Evolutionary conservation across 2,113 vertebrate species (phyloP), one percentile per base, ranked within the genome.

Genomic region (Chaenogobius annularis): DNA sequence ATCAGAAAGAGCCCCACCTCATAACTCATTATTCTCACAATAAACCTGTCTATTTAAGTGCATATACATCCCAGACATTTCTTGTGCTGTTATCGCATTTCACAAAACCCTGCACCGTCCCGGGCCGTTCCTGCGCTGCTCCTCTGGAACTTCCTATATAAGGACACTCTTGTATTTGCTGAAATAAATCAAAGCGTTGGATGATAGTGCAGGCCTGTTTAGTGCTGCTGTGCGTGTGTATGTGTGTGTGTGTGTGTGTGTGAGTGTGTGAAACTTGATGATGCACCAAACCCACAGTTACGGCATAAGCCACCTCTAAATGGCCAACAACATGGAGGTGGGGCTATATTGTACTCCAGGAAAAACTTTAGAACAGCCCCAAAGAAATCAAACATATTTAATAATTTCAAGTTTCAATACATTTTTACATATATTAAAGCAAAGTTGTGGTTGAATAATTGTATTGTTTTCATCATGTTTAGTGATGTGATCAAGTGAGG

Each of bases 121-220:
- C 77, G 66, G 15, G 73, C 23, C 59, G n/a, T 64, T 31, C 26
- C 26, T 66, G 62, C 72, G 83, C 87, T 84, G 69, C 70, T 70
- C 77, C 72, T 83, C 78, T 91, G 90, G 85, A 93, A 88, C 91
- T 92, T 93, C 84, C 93, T 94, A 92, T 94, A 94, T 93, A 94
- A 94, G 93, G 93, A 89, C 88, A 92, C 75, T 70, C 47, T 88
- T 86, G 83, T 87, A 77, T 89, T 91, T 87, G 84, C 72, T 73
- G 56, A 71, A 80, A 77, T 93, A 92, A 93, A 93, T 94, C 92
- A 92, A 66, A 43, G 66, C 43, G 54, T 66, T 52, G 73, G 26
- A 76, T 75, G 81, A 83, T 80, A 74, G 80, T 77, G 14, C 2
- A 43, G 75, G 66, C 63, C 72, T 84, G 85, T 86, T 83, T 75